Evolutionary conservation across 1,140 invertebrate species (phyloP), one percentile per base, ranked within the genome.

Genomic region (Zaprionus nigranus): DNA sequence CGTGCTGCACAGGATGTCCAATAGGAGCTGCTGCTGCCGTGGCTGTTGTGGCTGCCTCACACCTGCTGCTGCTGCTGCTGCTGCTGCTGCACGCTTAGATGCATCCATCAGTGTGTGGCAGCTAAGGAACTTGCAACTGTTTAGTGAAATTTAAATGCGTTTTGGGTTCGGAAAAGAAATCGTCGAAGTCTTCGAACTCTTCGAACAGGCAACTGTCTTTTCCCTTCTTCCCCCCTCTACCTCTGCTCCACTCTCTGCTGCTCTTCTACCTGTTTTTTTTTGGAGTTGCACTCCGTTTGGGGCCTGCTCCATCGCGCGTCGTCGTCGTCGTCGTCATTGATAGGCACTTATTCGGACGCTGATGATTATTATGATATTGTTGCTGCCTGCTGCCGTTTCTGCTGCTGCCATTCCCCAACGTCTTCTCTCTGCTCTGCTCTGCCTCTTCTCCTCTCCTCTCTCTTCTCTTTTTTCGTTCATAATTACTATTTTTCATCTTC

Each of bases 361-460:
- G 82, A 85, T 85, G 82, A 85, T 87, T 87, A 87, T 87, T 87
- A 87, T 87, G 84, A 87, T 87, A 87, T 90, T 88, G 84, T 90
- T 83, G 84, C 84, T 79, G 84, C 80, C 68, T 80, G 70, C 58
- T 60, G 69, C 49, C 56, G 70, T n/a, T 15, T 36, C 17, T 7
- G 26, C 24, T 61, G 34, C 64, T 75, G 28, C 64, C 30, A 30
- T 67, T 61, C 58, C 49, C 60, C 54, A 40, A 38, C 63, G 38
- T 66, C 28, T 68, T 56, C 56, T 63, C 51, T 63, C 46, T 57
- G 1, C 59, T 20, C n/a, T 62, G 17, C n/a, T 61, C 22, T 17
- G n/a, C 30, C 36, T 38, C 24, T 24, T 36, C 54, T 70, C 26
- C 5, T 34, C 30, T 62, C 38, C n/a, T 46, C n/a, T 53, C 36